Evolutionary conservation across 2,888 invertebrate species (phyloP), one percentile per base, ranked within the genome.

Genomic region (Cyrtodaria siliqua): DNA sequence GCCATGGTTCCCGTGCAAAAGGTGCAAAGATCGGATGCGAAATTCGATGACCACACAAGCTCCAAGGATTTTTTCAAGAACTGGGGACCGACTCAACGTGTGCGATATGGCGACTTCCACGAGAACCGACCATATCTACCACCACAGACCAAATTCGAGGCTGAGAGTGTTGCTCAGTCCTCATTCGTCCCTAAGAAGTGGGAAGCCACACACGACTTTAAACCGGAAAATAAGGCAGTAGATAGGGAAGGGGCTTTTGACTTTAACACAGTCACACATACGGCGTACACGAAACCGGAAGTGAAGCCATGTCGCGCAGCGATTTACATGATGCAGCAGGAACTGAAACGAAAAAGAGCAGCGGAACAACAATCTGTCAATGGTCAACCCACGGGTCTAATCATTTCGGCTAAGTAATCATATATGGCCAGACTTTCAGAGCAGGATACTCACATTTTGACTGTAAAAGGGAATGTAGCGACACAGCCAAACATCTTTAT

Each of bases 41-140:
- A 84, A 33, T 90, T 91, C 79, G 90, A 90, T 44, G 88, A 82
- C 24, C 79, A 79, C 38, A 91, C 91, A 16, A 90, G 78, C 61
- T 87, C 84, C 67, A 89, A 89, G 33, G 87, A 89, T 33, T 90
- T 90, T 77, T 89, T 89, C 83, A 82, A 87, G 68, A 83, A 89
- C 71, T 91, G 90, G 89, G 87, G 85, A 6, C 49, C 85, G 1
- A 64, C 85, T 4, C 84, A 87, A 2, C 72, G 91, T 0, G 67
- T 84, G 1, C 77, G 91, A 29, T 87, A 87, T 73, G 91, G 91
- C 4, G 92, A 92, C 68, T 89, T 91, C 85, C 90, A 92, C 71
- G 91, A 91, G 50, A 88, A 89, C 74, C 78, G 86, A 27, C 87
- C 85, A 0, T 91, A 91, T 68, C 59, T 89, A 9, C 91, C 90